A percentile compares a stretch with the other conserved stretches of the same genome.
phyloP scores from a whole-genome alignment of 1,140 invertebrate genomes.

The Ooceraea biroi region DNA sequence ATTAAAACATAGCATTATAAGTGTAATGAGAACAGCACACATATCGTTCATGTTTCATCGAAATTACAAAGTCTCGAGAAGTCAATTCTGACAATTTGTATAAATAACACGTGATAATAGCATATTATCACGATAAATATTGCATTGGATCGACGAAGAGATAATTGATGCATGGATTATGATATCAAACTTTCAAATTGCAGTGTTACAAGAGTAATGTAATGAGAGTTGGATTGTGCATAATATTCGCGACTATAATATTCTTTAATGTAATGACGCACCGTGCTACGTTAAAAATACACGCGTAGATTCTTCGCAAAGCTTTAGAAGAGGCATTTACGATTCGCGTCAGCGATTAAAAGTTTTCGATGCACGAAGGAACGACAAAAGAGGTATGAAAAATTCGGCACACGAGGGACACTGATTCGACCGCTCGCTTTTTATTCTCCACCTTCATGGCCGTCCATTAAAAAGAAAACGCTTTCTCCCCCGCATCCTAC shows the following conservation, averaged over 20 bases:
- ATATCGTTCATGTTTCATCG: not conserved
- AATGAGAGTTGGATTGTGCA: not conserved
- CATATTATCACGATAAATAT: not conserved
- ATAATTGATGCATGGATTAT: not conserved
- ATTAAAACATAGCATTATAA: not conserved
- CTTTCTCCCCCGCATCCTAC: constrained; percentile 63
- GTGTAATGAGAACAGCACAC: constrained; percentile 4
- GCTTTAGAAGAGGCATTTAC: not conserved
- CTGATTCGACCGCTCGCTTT: constrained; percentile 41
- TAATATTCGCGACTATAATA: not conserved
- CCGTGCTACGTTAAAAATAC: not conserved
- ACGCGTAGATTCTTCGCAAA: constrained; percentile 4
- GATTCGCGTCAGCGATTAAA: constrained; percentile 33
- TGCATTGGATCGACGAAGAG: not conserved
- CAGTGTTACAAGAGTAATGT: not conserved
- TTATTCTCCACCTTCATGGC: constrained; percentile 54
- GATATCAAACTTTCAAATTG: not conserved
- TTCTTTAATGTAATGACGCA: not conserved
- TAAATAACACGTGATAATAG: not conserved
- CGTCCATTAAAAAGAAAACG: constrained; percentile 78
- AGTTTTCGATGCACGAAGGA: constrained; percentile 7
- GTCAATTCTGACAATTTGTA: not conserved
- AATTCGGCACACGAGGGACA: constrained; percentile 51
- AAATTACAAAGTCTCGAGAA: not conserved
- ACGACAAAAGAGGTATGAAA: constrained; percentile 44